Percentiles rank a stretch among this genome's conserved stretches.
Evolutionary conservation across 2,113 vertebrate species (phyloP).

Genomic region (Trogon surrucura): DNA sequence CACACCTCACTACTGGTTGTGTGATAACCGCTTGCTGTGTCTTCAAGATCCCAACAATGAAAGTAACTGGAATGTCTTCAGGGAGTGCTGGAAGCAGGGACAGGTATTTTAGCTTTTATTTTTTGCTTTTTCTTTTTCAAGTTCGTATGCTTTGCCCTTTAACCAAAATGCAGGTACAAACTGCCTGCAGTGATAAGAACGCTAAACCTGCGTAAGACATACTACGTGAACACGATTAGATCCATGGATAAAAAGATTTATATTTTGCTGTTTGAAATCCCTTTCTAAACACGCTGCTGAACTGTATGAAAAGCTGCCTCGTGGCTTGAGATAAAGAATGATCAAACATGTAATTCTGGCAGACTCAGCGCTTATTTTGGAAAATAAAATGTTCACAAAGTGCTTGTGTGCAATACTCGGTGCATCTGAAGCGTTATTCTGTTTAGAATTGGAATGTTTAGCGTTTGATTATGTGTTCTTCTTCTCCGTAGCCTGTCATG

Average conservation of each 20-base stretch:
- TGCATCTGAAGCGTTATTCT: not conserved
- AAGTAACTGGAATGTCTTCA: conserved; percentile 84
- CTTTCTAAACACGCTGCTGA: not conserved
- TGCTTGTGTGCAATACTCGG: not conserved
- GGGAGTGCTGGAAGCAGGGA: conserved; percentile 86
- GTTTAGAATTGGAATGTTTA: not conserved
- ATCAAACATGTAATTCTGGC: not conserved
- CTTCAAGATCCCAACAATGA: conserved; percentile 83
- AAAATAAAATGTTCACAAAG: not conserved
- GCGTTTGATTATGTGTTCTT: not conserved
- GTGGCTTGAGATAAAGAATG: not conserved
- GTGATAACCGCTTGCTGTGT: conserved; percentile 81
- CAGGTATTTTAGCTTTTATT: conserved; percentile 67
- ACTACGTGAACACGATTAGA: fast-evolving
- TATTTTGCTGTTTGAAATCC: not conserved
- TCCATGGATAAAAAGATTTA: not conserved
- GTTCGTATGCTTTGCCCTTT: not conserved
- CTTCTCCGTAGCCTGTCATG: conserved; percentile 76
- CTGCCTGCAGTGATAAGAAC: not conserved
- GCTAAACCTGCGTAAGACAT: not conserved
- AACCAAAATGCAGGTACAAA: not conserved
- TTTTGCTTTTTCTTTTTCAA: not conserved
- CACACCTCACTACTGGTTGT: conserved; percentile 83
- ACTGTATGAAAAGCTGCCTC: not conserved
- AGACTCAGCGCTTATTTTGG: not conserved